phyloP scores from a whole-genome alignment of 2,888 invertebrate genomes.

The Mylabris sibirica region DNA sequence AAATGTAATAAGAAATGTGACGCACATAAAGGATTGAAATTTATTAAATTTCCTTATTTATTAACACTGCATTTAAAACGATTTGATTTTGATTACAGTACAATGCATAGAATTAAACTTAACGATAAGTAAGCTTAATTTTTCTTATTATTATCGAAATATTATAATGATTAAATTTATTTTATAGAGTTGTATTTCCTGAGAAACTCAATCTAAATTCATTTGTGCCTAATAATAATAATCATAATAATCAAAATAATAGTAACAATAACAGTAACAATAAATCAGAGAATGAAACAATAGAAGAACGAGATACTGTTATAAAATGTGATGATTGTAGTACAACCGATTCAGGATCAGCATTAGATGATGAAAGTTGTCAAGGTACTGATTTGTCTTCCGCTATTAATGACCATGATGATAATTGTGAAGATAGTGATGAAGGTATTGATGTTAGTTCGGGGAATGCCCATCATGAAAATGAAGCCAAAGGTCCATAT shows the following conservation, averaged over 20 bases:
- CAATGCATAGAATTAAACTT: slow-evolving; percentile 84
- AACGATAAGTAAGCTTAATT: slow-evolving; percentile 76
- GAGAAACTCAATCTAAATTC: slow-evolving; percentile 80
- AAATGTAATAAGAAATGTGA: slow-evolving; percentile 86
- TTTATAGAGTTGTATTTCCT: slow-evolving; percentile 79
- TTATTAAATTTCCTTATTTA: slow-evolving; percentile 85
- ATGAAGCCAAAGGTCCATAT: slow-evolving; percentile 73
- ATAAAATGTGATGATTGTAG: slow-evolving; percentile 72
- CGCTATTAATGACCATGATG: slow-evolving; percentile 56
- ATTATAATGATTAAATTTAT: slow-evolving; percentile 19
- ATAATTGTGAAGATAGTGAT: slow-evolving; percentile 68
- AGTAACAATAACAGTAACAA: slow-evolving; percentile 34
- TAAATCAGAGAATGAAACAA: slow-evolving; percentile 55
- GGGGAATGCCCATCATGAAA: slow-evolving; percentile 63
- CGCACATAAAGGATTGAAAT: slow-evolving; percentile 89
- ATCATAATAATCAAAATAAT: slow-evolving; percentile 29
- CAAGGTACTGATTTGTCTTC: slow-evolving; percentile 61
- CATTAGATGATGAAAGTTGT: slow-evolving; percentile 70
- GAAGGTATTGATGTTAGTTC: slow-evolving; percentile 70
- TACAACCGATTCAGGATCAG: slow-evolving; percentile 75
- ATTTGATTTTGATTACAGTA: slow-evolving; percentile 88
- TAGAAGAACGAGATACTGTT: slow-evolving; percentile 61
- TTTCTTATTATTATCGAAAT: not conserved
- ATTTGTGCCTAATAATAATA: slow-evolving; percentile 63
- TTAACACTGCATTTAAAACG: slow-evolving; percentile 86